Conservation (phyloP, 2,113 vertebrate species). For the Syngnathus floridae region DNA sequence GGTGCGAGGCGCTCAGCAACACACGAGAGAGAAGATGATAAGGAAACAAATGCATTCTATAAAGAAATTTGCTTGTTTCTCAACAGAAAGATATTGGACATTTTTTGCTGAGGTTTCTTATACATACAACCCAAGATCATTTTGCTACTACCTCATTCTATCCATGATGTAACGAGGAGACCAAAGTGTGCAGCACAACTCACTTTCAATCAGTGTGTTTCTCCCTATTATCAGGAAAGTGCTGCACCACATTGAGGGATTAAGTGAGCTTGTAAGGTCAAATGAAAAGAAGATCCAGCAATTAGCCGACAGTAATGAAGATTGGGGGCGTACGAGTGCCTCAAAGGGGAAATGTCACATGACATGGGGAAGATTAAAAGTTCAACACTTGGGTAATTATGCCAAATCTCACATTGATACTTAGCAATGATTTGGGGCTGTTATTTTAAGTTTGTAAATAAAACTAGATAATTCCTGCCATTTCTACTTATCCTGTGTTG, state of each 20-base stretch:
- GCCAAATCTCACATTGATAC: neutral
- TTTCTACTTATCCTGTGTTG: neutral
- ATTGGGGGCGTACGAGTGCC: neutral
- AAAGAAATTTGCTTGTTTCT: neutral
- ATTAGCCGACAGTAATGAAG: constrained; percentile 1
- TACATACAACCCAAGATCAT: too few species aligned
- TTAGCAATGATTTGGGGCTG: neutral
- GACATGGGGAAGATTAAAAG: neutral
- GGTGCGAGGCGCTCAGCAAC: neutral
- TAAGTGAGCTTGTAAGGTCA: neutral
- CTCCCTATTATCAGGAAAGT: neutral
- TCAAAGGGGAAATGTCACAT: neutral
- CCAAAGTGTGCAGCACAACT: neutral
- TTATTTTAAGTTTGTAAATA: neutral
- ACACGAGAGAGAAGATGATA: neutral
- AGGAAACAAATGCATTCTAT: too few species aligned
- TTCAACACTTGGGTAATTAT: neutral
- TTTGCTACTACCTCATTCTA: neutral
- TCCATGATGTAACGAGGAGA: neutral
- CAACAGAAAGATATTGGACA: neutral
- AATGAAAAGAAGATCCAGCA: neutral
- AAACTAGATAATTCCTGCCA: neutral
- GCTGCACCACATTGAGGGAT: neutral
- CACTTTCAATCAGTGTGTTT: neutral
- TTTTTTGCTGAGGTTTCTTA: neutral